Evolutionary conservation across 2,888 invertebrate species (phyloP).

Genomic region (Rhagium mordax): DNA sequence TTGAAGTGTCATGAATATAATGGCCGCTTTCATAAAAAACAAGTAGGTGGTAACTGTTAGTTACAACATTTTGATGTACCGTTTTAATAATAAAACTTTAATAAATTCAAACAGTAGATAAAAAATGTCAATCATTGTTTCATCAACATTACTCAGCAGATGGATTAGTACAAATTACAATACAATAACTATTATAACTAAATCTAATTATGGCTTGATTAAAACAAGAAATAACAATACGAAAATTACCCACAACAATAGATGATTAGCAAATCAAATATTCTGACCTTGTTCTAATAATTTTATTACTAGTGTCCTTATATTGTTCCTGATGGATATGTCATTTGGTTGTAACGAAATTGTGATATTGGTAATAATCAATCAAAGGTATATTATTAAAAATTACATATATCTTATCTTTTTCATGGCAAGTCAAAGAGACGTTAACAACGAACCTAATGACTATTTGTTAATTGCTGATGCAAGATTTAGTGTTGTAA

Average conservation of each 20-base stretch:
- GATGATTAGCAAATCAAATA: slow-evolving; percentile 58
- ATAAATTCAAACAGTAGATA: slow-evolving; percentile 34
- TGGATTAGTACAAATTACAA: slow-evolving; percentile 42
- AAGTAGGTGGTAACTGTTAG: slow-evolving; percentile 30
- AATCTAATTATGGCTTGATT: slow-evolving; percentile 35
- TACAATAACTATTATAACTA: slow-evolving; percentile 42
- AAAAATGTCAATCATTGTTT: slow-evolving; percentile 52
- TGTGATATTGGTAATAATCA: slow-evolving; percentile 21
- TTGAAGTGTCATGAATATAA: slow-evolving; percentile 27
- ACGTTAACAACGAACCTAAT: slow-evolving; percentile 20
- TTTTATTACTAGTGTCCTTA: slow-evolving; percentile 47
- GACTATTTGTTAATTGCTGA: slow-evolving; percentile 30
- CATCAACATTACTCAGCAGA: slow-evolving; percentile 49
- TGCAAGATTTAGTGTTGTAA: slow-evolving; percentile 30
- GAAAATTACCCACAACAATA: slow-evolving; percentile 51
- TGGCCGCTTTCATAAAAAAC: slow-evolving; percentile 26
- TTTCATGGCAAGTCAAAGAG: slow-evolving; percentile 11
- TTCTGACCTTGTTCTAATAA: slow-evolving; percentile 56
- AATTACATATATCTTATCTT: slow-evolving; percentile 6
- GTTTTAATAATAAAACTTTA: slow-evolving; percentile 29
- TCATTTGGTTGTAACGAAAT: slow-evolving; percentile 25
- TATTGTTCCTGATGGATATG: slow-evolving; percentile 41
- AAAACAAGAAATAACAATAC: slow-evolving; percentile 43
- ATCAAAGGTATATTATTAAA: neutral
- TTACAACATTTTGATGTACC: slow-evolving; percentile 30